phyloP scores from a whole-genome alignment of 2,888 invertebrate genomes.

The Drosophila stalkeri region DNA sequence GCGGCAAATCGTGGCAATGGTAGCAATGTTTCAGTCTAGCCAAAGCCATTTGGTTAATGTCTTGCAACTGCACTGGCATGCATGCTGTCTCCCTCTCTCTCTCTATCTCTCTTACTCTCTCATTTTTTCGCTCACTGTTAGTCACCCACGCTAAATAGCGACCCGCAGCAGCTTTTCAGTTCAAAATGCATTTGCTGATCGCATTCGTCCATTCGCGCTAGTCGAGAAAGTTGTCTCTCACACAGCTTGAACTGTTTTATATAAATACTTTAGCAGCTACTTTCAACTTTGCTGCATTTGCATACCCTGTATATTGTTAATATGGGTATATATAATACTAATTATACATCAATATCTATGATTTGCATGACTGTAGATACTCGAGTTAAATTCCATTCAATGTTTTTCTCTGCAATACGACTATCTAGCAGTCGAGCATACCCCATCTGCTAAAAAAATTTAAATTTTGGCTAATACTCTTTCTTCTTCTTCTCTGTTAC shows the following conservation, averaged over 20 bases:
- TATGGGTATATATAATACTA: conserved; percentile 3
- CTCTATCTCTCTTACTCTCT: not conserved
- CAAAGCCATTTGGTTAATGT: conserved; percentile 55
- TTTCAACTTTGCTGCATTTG: conserved; percentile 75
- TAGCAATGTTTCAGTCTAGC: conserved; percentile 28
- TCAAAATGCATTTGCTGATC: conserved; percentile 46
- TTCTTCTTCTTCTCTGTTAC: conserved; percentile 30
- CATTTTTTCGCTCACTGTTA: not conserved
- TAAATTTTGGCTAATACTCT: conserved; percentile 42
- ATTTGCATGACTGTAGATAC: no score
- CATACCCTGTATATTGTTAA: not conserved
- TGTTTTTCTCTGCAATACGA: no score
- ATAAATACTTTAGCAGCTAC: conserved; percentile 80
- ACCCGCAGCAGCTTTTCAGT: conserved; percentile 31
- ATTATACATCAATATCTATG: not conserved
- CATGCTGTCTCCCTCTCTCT: not conserved
- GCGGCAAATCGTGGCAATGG: conserved; percentile 26
- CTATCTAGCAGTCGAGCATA: not conserved
- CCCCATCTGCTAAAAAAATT: conserved; percentile 32
- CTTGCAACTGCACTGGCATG: conserved; percentile 24
- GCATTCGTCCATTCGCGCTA: conserved; percentile 47
- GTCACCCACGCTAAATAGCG: conserved; percentile 64
- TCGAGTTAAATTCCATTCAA: no score
- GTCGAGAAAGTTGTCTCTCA: conserved; percentile 71
- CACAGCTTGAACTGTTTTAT: conserved; percentile 27